Conservation (phyloP, 1,140 invertebrate genomes). For the Metopolophium dirhodum region DNA sequence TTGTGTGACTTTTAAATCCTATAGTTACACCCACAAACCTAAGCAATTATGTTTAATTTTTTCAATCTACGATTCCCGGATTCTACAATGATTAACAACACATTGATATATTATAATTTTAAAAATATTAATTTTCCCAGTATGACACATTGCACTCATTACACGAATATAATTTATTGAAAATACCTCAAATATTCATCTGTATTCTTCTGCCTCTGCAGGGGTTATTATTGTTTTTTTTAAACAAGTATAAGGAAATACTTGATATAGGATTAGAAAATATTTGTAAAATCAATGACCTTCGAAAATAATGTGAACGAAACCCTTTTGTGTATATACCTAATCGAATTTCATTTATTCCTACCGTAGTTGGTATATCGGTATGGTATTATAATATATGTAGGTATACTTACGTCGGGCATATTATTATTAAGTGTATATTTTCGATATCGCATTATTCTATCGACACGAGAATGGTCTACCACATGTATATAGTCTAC, state of each 20-base stretch:
- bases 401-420: neutral
- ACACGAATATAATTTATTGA: neutral
- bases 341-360: neutral
- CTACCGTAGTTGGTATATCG: neutral
- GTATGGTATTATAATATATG: neutral
- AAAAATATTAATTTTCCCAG: too few species aligned
- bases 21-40: too few species aligned
- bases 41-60: too few species aligned
- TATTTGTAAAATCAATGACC: neutral
- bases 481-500: neutral
- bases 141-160: too few species aligned
- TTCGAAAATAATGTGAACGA: neutral
- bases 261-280: neutral
- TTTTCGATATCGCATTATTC: slow-evolving; percentile 8
- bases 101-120: too few species aligned
- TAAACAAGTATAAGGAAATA: neutral
- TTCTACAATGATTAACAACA: too few species aligned
- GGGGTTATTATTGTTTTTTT: neutral
- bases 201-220: neutral
- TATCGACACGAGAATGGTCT: neutral
- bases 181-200: neutral
- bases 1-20: too few species aligned
- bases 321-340: neutral
- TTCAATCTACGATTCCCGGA: too few species aligned
- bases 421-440: neutral